Evolutionary conservation across 2,113 vertebrate species (phyloP), one percentile per base, ranked within the genome.

Genomic region (Lycocorax pyrrhopterus): DNA sequence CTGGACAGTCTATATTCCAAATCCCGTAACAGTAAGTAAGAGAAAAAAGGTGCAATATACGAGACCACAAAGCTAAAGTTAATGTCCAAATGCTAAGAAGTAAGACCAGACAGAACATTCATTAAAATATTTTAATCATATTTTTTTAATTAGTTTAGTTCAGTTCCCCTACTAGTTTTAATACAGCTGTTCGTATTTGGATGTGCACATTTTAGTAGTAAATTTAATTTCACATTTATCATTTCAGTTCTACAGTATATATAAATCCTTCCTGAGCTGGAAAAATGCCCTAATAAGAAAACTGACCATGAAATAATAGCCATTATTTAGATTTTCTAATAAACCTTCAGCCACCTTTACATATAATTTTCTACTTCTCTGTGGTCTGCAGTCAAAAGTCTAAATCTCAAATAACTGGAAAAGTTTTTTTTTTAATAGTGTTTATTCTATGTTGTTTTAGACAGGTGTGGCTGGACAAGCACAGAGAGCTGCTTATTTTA

Each of bases 161-260:
- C 1, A 19, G 20, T 77, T 68, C 18, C 23, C 7, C 20, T 16
- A 12, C 35, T 84, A 3, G 80, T 89, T 89, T 71, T 43, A 68
- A 71, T 80, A 43, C 29, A 59, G 10, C 16, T 74, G 9, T 59
- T 90, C 4, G 2, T 83, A 37, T 74, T 71, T 91, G 16, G 72
- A 71, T 81, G 18, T 0, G 0, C 7, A 72, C 16, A 8, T 89
- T 76, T 69, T 46, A 62, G 46, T 25, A 83, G 55, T 69, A 92
- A 89, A 90, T 87, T 89, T 89, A 69, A 89, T 95, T 91, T 94
- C 64, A 74, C 47, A 37, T 89, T 90, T 87, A 39, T 72, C 43
- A 75, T 91, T 87, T 91, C 33, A 74, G 4, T 91, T 93, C 35
- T 79, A 32, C 30, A 55, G 52, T 30, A 39, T 82, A 78, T 72